Evolutionary conservation across 2,797 vertebrate genomes (phyloP).

Genomic region (Acanthurus tractus): DNA sequence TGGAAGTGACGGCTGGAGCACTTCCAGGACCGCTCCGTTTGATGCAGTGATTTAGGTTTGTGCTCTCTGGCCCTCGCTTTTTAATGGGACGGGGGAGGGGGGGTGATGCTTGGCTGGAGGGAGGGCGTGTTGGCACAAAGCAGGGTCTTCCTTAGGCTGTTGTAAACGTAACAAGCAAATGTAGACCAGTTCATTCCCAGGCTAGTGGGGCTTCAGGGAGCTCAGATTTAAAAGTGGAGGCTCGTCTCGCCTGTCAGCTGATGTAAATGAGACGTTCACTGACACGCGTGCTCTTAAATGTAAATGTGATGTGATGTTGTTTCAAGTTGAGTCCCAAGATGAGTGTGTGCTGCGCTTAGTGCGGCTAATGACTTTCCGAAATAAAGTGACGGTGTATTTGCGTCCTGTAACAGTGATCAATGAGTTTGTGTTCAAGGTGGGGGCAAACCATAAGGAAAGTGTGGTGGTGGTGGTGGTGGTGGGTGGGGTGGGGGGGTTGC

Average conservation of each 20-base stretch:
- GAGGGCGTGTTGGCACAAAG: constrained; percentile 35
- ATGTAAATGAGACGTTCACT: neutral
- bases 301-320: neutral
- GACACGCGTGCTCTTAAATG: neutral
- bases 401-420: constrained; percentile 70
- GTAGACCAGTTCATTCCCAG: neutral
- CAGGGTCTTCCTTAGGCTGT: constrained; percentile 27
- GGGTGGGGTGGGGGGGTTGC: constrained; percentile 15
- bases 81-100: too few species aligned
- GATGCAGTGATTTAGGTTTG: constrained; percentile 70
- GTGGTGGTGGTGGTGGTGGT: constrained; percentile 8
- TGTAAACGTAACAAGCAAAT: constrained; percentile 4
- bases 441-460: constrained; percentile 50
- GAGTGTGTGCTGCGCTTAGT: neutral
- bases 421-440: constrained; percentile 66
- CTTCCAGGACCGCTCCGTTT: constrained; percentile 59
- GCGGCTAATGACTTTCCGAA: constrained; percentile 19
- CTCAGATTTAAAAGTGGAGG: neutral
- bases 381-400: constrained; percentile 29
- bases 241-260: neutral
- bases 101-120: constrained; percentile 39
- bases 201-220: neutral
- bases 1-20: constrained; percentile 68
- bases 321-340: constrained; percentile 5
- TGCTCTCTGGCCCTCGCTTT: constrained; percentile 57